Conservation (phyloP, 2,888 invertebrate species). For the Oithona nana region DNA sequence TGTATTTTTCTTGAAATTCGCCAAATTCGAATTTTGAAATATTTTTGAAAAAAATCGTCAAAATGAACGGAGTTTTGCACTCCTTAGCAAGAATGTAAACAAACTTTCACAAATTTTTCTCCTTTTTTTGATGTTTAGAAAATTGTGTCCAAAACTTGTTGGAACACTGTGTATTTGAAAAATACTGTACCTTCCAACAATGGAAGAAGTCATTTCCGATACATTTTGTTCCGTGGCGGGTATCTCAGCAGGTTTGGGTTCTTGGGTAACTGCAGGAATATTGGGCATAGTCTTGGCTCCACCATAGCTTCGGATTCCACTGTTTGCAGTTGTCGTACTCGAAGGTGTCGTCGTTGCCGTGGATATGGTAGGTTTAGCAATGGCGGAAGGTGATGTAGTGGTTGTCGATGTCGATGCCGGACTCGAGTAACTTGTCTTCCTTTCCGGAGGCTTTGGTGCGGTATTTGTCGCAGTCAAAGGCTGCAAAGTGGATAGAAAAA, state of each 20-base stretch:
- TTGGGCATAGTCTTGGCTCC: background rate
- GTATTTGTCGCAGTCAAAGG: background rate
- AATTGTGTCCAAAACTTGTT: too few relatives aligned
- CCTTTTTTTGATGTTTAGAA: too few relatives aligned
- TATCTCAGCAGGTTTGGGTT: background rate
- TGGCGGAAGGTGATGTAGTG: background rate
- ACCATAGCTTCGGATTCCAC: constrained; percentile 24
- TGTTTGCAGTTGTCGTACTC: constrained; percentile 35
- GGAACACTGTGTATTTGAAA: too few relatives aligned
- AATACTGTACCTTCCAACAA: background rate
- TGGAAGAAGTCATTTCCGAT: background rate
- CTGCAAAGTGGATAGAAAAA: too few relatives aligned
- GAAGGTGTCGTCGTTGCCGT: constrained; percentile 33
- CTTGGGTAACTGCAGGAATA: background rate
- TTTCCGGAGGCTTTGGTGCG: background rate
- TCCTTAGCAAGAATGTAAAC: too few relatives aligned
- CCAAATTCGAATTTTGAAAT: too few relatives aligned
- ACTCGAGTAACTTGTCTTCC: background rate
- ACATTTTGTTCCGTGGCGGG: background rate
- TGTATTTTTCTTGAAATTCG: too few relatives aligned
- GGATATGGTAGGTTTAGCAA: background rate
- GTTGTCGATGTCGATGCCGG: background rate
- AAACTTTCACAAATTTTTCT: too few relatives aligned
- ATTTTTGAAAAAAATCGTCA: too few relatives aligned
- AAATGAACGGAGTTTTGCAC: too few relatives aligned